Evolutionary conservation across 2,113 vertebrate species (phyloP).

Genomic region (Xenopus tropicalis): DNA sequence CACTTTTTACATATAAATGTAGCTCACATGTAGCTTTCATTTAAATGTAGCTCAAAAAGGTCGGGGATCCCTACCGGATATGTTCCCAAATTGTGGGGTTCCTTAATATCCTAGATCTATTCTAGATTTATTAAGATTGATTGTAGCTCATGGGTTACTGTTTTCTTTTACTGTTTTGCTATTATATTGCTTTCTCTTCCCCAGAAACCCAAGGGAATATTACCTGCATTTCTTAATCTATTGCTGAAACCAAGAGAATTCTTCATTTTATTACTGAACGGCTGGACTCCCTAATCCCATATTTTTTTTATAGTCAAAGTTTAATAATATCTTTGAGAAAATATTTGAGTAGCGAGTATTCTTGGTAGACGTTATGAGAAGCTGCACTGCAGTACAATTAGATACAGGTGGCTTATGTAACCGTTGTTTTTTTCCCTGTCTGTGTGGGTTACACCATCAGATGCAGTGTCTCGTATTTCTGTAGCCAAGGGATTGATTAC

Average conservation of each 20-base stretch:
- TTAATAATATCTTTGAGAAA: not conserved
- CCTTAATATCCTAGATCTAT: too few species aligned
- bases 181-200: too few species aligned
- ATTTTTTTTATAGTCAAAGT: not conserved
- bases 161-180: too few species aligned
- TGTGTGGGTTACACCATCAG: constrained; percentile 33
- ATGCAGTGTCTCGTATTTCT: constrained; percentile 27
- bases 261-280: not conserved
- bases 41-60: too few species aligned
- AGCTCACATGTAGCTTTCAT: too few species aligned
- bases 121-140: too few species aligned
- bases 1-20: too few species aligned
- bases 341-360: not conserved
- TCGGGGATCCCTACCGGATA: too few species aligned
- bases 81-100: too few species aligned
- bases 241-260: not conserved
- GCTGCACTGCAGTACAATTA: constrained; percentile 2
- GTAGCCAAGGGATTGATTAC: constrained; percentile 34
- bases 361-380: not conserved
- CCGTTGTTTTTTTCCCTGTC: not conserved
- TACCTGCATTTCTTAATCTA: not conserved
- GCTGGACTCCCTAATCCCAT: not conserved
- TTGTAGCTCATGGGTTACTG: too few species aligned
- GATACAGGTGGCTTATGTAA: constrained; percentile 34
- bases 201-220: not conserved